phyloP scores from a whole-genome alignment of 1,140 invertebrate species.

The Drosophila tsacasi region DNA sequence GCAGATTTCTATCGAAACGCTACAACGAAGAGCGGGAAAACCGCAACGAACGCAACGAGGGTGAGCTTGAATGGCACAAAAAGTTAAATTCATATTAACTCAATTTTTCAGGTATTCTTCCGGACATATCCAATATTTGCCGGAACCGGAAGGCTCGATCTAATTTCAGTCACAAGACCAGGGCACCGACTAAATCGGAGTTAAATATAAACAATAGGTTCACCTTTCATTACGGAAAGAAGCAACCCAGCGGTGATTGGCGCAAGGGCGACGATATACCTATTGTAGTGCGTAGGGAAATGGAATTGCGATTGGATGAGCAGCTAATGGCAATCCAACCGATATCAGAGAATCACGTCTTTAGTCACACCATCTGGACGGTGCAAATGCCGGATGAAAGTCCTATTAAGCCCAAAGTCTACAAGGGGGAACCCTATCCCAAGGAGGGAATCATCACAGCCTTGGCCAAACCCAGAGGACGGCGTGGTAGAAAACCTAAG shows the following conservation, averaged over 20 bases:
- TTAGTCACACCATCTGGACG: conserved; percentile 69
- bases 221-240: conserved; percentile 42
- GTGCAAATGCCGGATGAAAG: conserved; percentile 39
- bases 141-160: conserved; percentile 12
- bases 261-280: conserved; percentile 51
- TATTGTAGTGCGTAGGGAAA: conserved; percentile 55
- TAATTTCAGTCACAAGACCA: not conserved
- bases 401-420: not conserved
- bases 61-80: conserved; percentile 12
- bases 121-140: conserved; percentile 24
- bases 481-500: not conserved
- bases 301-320: conserved; percentile 38
- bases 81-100: not conserved
- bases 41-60: conserved; percentile 47
- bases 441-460: conserved; percentile 46
- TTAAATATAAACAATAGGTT: conserved; percentile 5
- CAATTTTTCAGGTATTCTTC: conserved; percentile 16
- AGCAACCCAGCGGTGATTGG: conserved; percentile 47
- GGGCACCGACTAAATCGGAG: not conserved
- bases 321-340: conserved; percentile 48
- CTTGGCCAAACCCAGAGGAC: conserved; percentile 9
- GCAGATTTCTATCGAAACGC: conserved; percentile 55
- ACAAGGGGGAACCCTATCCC: not conserved
- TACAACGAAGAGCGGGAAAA: conserved; percentile 32
- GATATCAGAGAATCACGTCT: conserved; percentile 1